Base-by-base conservation (phyloP, 2,113 vertebrate genomes). In the Lepus europaeus region DNA sequence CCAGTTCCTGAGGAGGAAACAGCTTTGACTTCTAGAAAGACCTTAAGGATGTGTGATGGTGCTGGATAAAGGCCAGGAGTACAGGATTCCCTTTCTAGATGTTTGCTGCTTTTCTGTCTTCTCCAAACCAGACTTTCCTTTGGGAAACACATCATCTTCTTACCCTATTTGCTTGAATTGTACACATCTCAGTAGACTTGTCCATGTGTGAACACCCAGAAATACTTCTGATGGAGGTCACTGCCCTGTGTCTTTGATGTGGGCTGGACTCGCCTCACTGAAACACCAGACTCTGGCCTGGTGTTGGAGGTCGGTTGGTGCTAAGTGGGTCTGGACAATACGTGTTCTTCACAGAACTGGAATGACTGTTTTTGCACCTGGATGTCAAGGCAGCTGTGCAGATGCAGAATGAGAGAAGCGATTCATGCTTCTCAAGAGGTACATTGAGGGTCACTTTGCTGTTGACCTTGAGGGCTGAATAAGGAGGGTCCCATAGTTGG, bases 21-120 rank as follows among this genome's bases (percentile, higher is more conserved):
- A 81, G 53, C 17, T 78, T 85, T 87, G 51, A 72, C 33, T 81
- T 94, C 78, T 66, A 73, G 76, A 76, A 79, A 90, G 88, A 92
- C 10, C 68, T 68, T 33, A 4, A 56, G 45, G n/a, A 4, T 31
- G 2, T 70, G 31, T 66, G n/a, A 51, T 13, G 29, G 29, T 80
- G 36, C 39, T 33, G 29, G 17, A 27, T 29, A 39, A 87, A 56
- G 61, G 7, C 45, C 63, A 61, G 16, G 20, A 51, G 70, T 2
- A 74, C 22, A 74, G 29, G 22, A 63, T 64, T 33, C 9, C 16
- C 68, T 78, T 96, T 69, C 73, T 64, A 83, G 56, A 90, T 39
- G 9, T 68, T 49, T 73, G 22, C 23, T 73, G 49, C 14, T 90
- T 92, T 81, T 87, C 49, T 56, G 63, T 27, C 63, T 22, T n/a